Evolutionary conservation across 2,113 vertebrate genomes (phyloP).

Genomic region (Microtus ochrogaster): DNA sequence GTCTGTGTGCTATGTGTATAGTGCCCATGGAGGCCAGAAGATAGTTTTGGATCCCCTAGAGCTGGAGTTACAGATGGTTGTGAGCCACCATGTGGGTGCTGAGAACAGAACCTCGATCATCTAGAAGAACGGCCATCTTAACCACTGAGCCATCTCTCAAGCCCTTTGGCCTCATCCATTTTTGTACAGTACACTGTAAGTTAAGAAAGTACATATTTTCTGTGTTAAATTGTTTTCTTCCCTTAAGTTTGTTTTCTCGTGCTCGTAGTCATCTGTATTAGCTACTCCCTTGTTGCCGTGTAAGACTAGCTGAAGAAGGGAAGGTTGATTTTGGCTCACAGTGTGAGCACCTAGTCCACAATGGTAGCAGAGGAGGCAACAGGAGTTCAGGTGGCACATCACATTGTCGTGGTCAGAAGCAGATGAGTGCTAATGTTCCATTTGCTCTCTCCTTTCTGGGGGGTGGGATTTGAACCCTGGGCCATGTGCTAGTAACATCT

Average conservation of each 20-base stretch:
- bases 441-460: too few relatives aligned
- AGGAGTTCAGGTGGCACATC: neutral
- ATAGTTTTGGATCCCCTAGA: neutral
- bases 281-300: neutral
- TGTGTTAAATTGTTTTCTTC: conserved; percentile 10
- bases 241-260: neutral
- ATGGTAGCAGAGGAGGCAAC: neutral
- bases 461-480: neutral
- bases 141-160: neutral
- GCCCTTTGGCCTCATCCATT: neutral
- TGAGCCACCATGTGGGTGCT: neutral
- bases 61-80: neutral
- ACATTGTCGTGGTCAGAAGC: too few relatives aligned
- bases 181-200: neutral
- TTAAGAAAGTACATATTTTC: neutral
- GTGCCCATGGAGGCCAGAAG: neutral
- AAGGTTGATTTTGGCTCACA: too few relatives aligned
- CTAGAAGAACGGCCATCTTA: neutral
- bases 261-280: neutral
- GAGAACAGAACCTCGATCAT: neutral
- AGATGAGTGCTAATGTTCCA: neutral
- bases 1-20: neutral
- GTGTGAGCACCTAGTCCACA: neutral
- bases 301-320: neutral
- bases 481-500: neutral